Evolutionary conservation across 1,140 invertebrate species (phyloP).

Genomic region (Drosophila malerkotliana): DNA sequence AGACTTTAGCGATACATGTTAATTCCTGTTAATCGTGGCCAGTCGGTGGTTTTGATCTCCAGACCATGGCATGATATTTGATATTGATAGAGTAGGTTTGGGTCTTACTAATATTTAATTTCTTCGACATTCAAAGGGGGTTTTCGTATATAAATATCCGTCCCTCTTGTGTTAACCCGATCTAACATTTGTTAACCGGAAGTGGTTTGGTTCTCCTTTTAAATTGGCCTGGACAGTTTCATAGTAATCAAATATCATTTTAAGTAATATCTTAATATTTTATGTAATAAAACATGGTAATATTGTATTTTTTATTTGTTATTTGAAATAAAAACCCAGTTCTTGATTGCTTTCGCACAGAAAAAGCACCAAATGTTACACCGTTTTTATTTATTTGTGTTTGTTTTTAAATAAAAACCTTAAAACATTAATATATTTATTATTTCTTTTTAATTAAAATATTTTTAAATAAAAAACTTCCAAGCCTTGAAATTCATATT

Average conservation of each 20-base stretch:
- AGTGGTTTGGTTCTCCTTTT: neutral
- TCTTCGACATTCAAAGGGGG: conserved; percentile 1
- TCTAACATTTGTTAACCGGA: neutral
- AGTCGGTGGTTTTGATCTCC: conserved; percentile 53
- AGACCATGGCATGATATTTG: conserved; percentile 3
- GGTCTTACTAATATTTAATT: conserved; percentile 20
- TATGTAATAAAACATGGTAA: too few species aligned
- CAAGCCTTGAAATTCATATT: too few species aligned
- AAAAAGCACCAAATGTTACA: too few species aligned
- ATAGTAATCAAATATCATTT: neutral
- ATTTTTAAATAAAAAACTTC: too few species aligned
- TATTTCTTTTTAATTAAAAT: too few species aligned
- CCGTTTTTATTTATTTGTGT: too few species aligned
- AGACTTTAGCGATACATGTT: conserved; percentile 65
- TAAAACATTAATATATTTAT: too few species aligned
- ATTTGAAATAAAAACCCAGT: too few species aligned
- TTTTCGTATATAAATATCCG: neutral
- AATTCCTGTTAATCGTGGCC: conserved; percentile 68
- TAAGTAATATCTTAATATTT: neutral
- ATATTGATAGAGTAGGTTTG: conserved; percentile 17
- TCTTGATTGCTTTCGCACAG: too few species aligned
- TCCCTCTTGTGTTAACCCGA: neutral
- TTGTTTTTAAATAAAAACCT: too few species aligned
- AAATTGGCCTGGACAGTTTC: neutral
- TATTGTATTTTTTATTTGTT: too few species aligned